Evolutionary conservation across 2,888 invertebrate genomes (phyloP), one percentile per base, ranked within the genome.

Genomic region (Ectemnius continuus): DNA sequence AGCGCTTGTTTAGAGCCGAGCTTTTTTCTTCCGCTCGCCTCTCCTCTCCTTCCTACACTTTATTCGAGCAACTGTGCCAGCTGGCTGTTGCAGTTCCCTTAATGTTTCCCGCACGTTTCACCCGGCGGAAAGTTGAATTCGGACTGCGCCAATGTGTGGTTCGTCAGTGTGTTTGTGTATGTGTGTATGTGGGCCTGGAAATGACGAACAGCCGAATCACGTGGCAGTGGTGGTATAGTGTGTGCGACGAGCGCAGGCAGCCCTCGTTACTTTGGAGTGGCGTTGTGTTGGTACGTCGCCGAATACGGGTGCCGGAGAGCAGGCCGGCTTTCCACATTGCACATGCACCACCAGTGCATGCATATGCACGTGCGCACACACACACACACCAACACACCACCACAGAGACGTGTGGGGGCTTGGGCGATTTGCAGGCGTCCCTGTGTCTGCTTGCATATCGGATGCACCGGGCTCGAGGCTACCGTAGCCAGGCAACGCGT

Each of bases 391-490:
- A n/a, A 23, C 23, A 23, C 2, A 23, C 23, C n/a, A n/a, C n/a
- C n/a, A n/a, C n/a, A n/a, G n/a, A n/a, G n/a, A 23, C 23, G 23
- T 23, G 23, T 23, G 2, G 23, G 2, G 20, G 20, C 48, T 16
- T 26, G 65, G 58, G 66, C 61, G 69, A 46, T 23, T 26, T 63
- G 16, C 56, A 65, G 67, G 75, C 77, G 72, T 70, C 75, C 70
- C 68, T 52, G 72, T 70, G 76, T 76, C 79, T 76, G 76, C 70
- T 60, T 68, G 75, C 72, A 67, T 68, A 71, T 79, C 75, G 23
- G 73, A 70, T 75, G 70, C 79, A 62, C 62, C 70, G 61, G 46
- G 59, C 62, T 57, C 56, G 14, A 47, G 48, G 18, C 68, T 56
- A 5, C 23, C 67, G 20, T 57, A 48, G 28, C 60, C 71, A 46